These are phyloP conservation scores for Himantopus leucocephalus DNA, from an alignment of 2,113 vertebrate genomes.

Conservation along the genomic window DNA sequence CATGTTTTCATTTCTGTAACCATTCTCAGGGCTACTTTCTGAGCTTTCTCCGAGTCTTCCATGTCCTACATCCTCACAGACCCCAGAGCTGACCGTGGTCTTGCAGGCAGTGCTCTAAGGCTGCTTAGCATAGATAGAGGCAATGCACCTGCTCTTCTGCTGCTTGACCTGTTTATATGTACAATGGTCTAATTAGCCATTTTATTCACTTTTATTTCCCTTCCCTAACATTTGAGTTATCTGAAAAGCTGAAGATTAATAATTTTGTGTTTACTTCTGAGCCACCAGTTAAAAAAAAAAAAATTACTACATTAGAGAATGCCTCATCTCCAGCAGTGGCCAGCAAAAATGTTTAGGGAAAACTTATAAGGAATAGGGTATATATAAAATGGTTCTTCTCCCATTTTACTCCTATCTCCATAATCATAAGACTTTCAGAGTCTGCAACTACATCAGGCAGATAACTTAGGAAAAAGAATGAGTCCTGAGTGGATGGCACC, in stretches of 20 bases:
- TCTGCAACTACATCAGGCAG: neutral
- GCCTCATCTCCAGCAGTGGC: neutral
- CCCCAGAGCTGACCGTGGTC: neutral
- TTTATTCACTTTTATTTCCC: neutral
- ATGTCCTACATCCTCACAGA: neutral
- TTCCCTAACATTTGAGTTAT: neutral
- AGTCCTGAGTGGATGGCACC: neutral
- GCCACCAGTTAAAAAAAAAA: neutral
- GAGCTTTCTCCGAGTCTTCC: neutral
- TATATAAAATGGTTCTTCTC: neutral
- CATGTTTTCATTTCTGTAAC: neutral
- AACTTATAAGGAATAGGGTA: neutral
- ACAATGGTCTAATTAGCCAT: neutral
- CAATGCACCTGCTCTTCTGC: neutral
- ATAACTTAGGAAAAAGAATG: neutral
- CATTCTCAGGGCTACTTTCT: neutral
- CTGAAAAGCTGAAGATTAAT: neutral
- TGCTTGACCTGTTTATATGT: neutral
- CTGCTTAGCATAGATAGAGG: neutral
- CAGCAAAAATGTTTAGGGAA: neutral
- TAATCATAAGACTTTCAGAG: neutral
- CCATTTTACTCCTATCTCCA: neutral
- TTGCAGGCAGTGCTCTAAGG: neutral
- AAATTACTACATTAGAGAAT: no score
- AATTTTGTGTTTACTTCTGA: neutral